Percentiles rank a stretch among this genome's conserved stretches.
phyloP scores from a whole-genome alignment of 2,113 vertebrate genomes.

The Actinemys pallida region DNA sequence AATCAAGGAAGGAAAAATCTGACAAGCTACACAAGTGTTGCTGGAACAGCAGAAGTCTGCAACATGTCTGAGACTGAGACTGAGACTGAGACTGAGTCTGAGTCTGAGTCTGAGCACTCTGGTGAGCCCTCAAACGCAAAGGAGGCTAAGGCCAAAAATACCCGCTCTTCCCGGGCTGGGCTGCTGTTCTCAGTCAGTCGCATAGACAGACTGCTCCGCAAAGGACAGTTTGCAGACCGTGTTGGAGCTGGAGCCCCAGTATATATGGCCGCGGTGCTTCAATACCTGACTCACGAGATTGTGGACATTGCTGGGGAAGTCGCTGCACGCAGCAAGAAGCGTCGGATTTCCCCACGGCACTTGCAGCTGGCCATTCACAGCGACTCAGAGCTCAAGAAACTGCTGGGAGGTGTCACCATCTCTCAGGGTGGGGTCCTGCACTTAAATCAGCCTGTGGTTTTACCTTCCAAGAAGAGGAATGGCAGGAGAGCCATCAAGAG shows the following conservation, averaged over 20 bases:
- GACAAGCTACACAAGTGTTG: not conserved
- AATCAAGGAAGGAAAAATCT: fast-evolving
- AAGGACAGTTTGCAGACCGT: slow-evolving; percentile 69
- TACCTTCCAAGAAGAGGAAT: too few relatives aligned
- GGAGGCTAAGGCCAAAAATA: not conserved
- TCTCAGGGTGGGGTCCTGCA: slow-evolving; percentile 62
- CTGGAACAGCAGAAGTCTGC: not conserved
- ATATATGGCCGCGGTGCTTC: slow-evolving; percentile 79
- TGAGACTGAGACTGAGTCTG: not conserved
- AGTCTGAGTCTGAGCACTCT: not conserved
- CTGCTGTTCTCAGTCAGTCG: slow-evolving; percentile 83
- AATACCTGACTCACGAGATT: slow-evolving; percentile 81
- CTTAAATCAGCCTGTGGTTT: too few relatives aligned
- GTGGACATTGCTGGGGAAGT: too few relatives aligned
- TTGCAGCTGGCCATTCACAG: slow-evolving; percentile 75
- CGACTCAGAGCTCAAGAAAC: slow-evolving; percentile 75
- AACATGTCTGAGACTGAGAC: not conserved
- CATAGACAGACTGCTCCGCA: slow-evolving; percentile 78
- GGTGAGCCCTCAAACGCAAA: not conserved
- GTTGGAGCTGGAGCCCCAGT: slow-evolving; percentile 71
- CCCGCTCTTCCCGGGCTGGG: slow-evolving; percentile 66
- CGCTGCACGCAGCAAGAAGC: slow-evolving; percentile 69
- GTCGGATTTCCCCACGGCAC: too few relatives aligned
- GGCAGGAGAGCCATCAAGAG: not conserved
- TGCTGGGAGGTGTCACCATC: slow-evolving; percentile 66